These are phyloP conservation scores for Mormyrus lacerda DNA, from an alignment of 2,113 vertebrate species.

Conservation along the genomic window DNA sequence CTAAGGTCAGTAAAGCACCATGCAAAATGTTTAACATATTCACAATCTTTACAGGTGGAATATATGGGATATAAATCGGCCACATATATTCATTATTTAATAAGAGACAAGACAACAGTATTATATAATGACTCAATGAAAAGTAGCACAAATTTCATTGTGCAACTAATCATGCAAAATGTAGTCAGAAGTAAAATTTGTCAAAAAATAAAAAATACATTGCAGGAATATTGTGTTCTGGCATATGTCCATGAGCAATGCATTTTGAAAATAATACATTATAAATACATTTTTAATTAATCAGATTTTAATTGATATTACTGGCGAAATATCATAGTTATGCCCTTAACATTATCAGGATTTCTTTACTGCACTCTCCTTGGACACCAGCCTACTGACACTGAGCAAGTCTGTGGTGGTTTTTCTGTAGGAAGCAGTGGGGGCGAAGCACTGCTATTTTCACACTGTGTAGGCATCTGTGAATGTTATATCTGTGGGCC, in stretches of 20 bases:
- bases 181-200: background rate
- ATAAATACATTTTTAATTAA: background rate
- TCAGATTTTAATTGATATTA: background rate
- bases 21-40: background rate
- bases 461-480: background rate
- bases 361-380: background rate
- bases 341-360: background rate
- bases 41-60: background rate
- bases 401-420: background rate
- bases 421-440: background rate
- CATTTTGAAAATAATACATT: background rate
- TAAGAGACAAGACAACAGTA: background rate
- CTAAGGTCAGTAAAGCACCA: background rate
- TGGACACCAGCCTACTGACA: background rate
- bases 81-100: background rate
- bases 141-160: background rate
- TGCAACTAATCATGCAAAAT: background rate
- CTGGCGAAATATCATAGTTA: background rate
- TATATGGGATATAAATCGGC: background rate
- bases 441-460: conserved; percentile 1
- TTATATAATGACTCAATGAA: background rate
- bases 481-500: conserved; percentile 9
- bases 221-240: background rate
- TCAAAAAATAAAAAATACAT: background rate
- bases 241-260: background rate